These are phyloP conservation scores for Deroptyus accipitrinus DNA, from an alignment of 2,113 vertebrate genomes.

Conservation along the genomic window DNA sequence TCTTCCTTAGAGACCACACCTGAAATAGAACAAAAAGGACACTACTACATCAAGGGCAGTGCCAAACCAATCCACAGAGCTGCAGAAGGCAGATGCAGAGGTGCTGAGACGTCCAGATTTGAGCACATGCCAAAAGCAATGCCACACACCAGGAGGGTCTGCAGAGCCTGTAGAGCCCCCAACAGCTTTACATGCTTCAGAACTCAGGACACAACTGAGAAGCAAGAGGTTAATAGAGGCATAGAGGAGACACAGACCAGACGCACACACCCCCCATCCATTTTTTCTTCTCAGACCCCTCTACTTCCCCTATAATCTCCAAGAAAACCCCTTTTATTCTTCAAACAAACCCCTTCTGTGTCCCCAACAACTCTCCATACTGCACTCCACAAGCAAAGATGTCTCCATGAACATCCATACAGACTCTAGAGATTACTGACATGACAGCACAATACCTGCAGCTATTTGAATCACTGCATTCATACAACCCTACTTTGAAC, in stretches of 20 bases:
- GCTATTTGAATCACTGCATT: too few relatives aligned
- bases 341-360: not conserved
- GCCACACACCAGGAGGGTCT: not conserved
- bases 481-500: not conserved
- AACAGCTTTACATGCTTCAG: not conserved
- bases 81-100: not conserved
- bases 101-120: not conserved
- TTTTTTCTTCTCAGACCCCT: not conserved
- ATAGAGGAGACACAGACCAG: not conserved
- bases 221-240: not conserved
- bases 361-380: not conserved
- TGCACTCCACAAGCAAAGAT: not conserved
- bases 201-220: not conserved
- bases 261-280: not conserved
- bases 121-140: not conserved
- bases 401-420: not conserved
- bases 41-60: not conserved
- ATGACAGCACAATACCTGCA: rapidly evolving
- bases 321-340: not conserved
- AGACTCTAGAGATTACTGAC: not conserved
- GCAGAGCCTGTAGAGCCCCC: not conserved
- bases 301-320: not conserved
- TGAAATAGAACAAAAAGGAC: not conserved
- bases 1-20: not conserved
- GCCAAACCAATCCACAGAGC: not conserved